phyloP scores from a whole-genome alignment of 1,140 invertebrate genomes.

The Drosophila yakuba region DNA sequence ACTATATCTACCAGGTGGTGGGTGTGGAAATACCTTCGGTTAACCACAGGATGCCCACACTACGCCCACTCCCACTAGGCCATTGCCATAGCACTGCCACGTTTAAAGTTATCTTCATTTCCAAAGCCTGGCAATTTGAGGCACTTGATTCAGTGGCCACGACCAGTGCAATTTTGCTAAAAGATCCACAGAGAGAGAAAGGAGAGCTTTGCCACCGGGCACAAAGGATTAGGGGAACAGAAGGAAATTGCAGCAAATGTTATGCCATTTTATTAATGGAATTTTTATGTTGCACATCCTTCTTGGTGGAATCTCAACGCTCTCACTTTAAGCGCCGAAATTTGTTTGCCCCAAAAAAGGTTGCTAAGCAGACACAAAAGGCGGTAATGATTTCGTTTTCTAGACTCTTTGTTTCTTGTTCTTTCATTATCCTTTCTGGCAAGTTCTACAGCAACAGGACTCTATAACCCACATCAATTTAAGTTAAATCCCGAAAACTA shows the following conservation, averaged over 20 bases:
- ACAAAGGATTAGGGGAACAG: constrained; percentile 6
- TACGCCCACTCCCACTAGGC: constrained; percentile 22
- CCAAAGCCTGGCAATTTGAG: constrained; percentile 36
- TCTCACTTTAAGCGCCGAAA: constrained; percentile 10
- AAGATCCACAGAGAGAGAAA: constrained; percentile 10
- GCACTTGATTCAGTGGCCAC: constrained; percentile 28
- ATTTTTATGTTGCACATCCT: constrained; percentile 53
- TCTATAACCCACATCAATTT: constrained; percentile 68
- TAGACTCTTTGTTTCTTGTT: neutral
- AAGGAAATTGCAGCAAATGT: constrained; percentile 41
- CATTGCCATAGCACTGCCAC: constrained; percentile 10
- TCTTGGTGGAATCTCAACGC: neutral
- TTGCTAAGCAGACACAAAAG: constrained; percentile 11
- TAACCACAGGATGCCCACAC: constrained; percentile 34
- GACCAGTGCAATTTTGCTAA: constrained; percentile 41
- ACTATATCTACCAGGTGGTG: neutral
- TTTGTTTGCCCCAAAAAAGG: constrained; percentile 32
- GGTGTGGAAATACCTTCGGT: constrained; percentile 36
- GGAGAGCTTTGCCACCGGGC: neutral
- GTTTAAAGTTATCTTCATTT: constrained; percentile 34
- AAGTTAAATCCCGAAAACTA: constrained; percentile 75
- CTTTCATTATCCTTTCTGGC: neutral
- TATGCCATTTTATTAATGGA: constrained; percentile 69
- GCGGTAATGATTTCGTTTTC: constrained; percentile 1
- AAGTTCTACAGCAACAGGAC: constrained; percentile 14